Conservation (phyloP, 2,113 vertebrate species). For the Aegotheles bennettii region DNA sequence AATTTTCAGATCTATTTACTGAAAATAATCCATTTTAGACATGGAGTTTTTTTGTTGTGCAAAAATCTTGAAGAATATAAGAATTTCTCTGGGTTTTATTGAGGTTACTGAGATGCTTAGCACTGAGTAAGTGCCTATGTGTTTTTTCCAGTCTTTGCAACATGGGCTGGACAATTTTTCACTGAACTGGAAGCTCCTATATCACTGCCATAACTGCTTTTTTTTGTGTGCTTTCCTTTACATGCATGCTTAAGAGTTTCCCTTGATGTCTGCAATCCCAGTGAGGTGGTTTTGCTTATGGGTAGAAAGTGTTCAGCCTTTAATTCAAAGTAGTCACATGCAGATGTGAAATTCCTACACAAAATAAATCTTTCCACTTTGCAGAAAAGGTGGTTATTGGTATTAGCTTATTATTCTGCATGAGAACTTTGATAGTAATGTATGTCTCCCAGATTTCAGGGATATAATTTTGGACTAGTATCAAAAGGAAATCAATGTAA, state of each 20-base stretch:
- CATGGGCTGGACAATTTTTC: background rate
- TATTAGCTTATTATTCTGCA: background rate
- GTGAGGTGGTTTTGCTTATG: background rate
- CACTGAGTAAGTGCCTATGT: background rate
- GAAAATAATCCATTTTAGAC: background rate
- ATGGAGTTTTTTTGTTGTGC: background rate
- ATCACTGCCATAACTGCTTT: background rate
- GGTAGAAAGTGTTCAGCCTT: background rate
- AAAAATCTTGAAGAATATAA: background rate
- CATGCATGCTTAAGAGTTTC: background rate
- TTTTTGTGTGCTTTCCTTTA: background rate
- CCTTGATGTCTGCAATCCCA: background rate
- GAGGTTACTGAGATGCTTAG: background rate
- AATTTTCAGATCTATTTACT: background rate
- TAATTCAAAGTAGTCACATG: background rate
- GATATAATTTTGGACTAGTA: background rate
- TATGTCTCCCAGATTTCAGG: background rate
- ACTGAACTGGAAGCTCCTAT: background rate
- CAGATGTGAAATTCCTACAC: background rate
- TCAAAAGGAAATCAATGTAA: background rate
- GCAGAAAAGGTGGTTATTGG: background rate
- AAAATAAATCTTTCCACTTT: background rate
- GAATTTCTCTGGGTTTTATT: background rate
- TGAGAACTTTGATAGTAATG: background rate
- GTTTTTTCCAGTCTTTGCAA: background rate